Evolutionary conservation across 2,797 vertebrate genomes (phyloP), one percentile per base, ranked within the genome.

Genomic region (Megalops cyprinoides): DNA sequence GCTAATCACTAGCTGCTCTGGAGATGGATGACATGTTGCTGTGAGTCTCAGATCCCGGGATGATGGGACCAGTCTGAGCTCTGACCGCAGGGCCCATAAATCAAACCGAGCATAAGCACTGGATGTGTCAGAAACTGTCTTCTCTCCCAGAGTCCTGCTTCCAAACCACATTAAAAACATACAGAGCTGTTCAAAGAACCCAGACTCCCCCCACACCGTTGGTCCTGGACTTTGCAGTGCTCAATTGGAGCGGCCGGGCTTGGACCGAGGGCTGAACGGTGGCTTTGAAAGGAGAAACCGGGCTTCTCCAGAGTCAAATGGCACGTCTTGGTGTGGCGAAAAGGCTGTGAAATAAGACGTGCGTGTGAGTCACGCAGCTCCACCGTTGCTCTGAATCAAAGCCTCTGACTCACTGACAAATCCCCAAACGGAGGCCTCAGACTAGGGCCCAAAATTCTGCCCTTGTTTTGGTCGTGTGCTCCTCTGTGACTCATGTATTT

Each of bases 71-170:
- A 69, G n/a, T 20, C 18, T 91, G 87, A 7, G 87, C 89, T 89
- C 34, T 55, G 80, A 86, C 76, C 86, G 83, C 81, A 86, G 88
- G 82, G 88, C 87, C 87, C 82, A 34, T 92, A 89, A 92, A 91
- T 88, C 73, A 25, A 88, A 87, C 87, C 90, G 88, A 91, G 92
- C 89, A 92, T 87, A 89, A 87, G 78, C 77, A 51, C 46, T 2
- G 58, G 56, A 28, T 7, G 46, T 42, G 85, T 87, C 89, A 88
- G 86, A 84, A 85, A 85, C 84, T 62, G 2, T 80, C 65, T 81
- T 86, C 58, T 3, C 80, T 87, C 82, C 77, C 79, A 80, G 79
- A 51, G 20, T 8, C 48, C 77, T 84, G 85, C 81, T 84, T 86
- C 80, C 65, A 74, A 86, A 87, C 84, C 82, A 67, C 79, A 37